These are phyloP conservation scores for Antigone vipio DNA, from an alignment of 2,113 vertebrate species.

Conservation along the genomic window DNA sequence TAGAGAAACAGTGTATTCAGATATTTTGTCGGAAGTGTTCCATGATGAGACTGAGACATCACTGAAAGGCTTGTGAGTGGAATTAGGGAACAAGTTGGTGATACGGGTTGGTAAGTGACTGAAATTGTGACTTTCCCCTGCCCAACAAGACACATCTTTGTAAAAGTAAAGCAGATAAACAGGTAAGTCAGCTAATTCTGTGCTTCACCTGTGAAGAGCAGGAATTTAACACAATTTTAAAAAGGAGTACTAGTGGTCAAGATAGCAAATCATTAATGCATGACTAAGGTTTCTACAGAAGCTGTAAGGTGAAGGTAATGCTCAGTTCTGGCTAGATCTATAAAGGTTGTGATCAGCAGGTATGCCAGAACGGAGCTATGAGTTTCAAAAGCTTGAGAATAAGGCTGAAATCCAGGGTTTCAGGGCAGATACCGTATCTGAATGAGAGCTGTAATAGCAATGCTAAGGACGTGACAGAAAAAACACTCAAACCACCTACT, in stretches of 20 bases:
- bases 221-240: background rate
- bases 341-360: background rate
- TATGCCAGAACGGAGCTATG: background rate
- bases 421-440: background rate
- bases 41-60: background rate
- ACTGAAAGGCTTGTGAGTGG: fast-evolving
- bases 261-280: background rate
- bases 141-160: background rate
- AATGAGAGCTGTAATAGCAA: background rate
- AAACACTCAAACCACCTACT: background rate
- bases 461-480: background rate
- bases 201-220: background rate
- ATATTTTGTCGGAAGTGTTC: background rate
- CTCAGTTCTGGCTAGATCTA: background rate
- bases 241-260: background rate
- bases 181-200: background rate
- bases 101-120: fast-evolving
- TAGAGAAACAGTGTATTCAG: background rate
- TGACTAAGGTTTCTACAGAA: background rate
- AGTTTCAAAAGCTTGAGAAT: background rate
- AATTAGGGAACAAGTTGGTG: background rate
- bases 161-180: background rate
- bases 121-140: background rate
- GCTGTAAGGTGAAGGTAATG: background rate
- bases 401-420: background rate